Conservation (phyloP, 1,140 invertebrate species). For the silkworm (Bombyx mori) region DNA sequence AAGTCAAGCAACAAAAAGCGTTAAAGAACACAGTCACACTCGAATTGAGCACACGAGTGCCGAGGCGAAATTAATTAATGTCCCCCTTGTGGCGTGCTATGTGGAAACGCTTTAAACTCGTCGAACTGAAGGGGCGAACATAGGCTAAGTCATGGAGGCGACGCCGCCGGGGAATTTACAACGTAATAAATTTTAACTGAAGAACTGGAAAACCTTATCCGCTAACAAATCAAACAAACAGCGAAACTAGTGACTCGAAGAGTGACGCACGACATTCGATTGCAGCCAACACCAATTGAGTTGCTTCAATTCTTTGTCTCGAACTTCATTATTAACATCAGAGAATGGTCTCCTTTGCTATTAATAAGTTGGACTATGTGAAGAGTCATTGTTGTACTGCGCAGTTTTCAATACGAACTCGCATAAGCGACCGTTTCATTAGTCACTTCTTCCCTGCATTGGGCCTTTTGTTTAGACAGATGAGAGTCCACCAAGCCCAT, state of each 20-base stretch:
- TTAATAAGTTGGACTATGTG: no score
- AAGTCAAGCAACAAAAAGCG: slow-evolving; percentile 29
- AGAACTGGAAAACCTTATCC: slow-evolving; percentile 49
- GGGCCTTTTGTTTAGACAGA: no score
- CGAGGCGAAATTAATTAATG: slow-evolving; percentile 63
- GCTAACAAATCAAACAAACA: slow-evolving; percentile 57
- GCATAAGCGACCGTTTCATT: no score
- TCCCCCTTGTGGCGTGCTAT: slow-evolving; percentile 34
- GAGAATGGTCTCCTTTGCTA: no score
- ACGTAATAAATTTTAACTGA: slow-evolving; percentile 49
- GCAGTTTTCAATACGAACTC: no score
- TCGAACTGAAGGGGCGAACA: slow-evolving; percentile 25
- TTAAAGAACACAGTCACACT: slow-evolving; percentile 38
- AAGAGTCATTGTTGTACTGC: no score
- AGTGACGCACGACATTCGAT: neutral
- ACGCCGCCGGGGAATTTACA: slow-evolving; percentile 41
- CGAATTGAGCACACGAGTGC: slow-evolving; percentile 45
- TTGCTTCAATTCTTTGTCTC: no score
- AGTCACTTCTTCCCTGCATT: no score
- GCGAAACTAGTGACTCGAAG: slow-evolving; percentile 13
- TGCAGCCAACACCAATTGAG: no score
- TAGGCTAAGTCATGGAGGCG: slow-evolving; percentile 52
- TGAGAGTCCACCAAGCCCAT: no score
- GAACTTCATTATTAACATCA: no score
- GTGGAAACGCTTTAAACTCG: slow-evolving; percentile 50